Conservation (phyloP, 2,797 vertebrate species). For the Tinamus major region DNA sequence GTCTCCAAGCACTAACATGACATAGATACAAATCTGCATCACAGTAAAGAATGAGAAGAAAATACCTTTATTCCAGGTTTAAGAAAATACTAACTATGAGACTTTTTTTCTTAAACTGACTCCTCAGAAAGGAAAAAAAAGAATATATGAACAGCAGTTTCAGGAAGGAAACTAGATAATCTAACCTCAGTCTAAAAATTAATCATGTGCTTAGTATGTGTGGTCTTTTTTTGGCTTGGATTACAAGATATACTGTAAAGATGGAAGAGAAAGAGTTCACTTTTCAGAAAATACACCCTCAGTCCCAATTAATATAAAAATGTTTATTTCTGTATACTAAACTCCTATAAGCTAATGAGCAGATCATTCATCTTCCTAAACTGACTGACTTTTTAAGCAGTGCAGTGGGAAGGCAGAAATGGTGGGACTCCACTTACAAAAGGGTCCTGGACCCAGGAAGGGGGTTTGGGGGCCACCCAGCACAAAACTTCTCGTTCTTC, state of each 20-base stretch:
- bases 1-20: constrained; percentile 3
- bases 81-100: constrained; percentile 1
- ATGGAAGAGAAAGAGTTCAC: neutral
- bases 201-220: fast-evolving
- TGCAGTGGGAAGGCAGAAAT: neutral
- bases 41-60: constrained; percentile 29
- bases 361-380: neutral
- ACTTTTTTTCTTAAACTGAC: neutral
- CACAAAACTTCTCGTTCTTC: neutral
- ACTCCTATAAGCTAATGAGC: neutral
- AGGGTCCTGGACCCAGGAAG: neutral
- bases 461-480: neutral
- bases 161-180: neutral
- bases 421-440: neutral
- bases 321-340: neutral
- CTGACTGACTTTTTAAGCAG: neutral
- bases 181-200: neutral
- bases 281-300: neutral
- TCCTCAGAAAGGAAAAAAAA: neutral
- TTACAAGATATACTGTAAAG: neutral
- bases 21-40: neutral
- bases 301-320: neutral
- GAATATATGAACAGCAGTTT: neutral
- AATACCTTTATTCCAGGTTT: neutral
- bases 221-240: neutral